Evolutionary conservation across 2,888 invertebrate species (phyloP).

Genomic region (Petrolisthes manimaculis): DNA sequence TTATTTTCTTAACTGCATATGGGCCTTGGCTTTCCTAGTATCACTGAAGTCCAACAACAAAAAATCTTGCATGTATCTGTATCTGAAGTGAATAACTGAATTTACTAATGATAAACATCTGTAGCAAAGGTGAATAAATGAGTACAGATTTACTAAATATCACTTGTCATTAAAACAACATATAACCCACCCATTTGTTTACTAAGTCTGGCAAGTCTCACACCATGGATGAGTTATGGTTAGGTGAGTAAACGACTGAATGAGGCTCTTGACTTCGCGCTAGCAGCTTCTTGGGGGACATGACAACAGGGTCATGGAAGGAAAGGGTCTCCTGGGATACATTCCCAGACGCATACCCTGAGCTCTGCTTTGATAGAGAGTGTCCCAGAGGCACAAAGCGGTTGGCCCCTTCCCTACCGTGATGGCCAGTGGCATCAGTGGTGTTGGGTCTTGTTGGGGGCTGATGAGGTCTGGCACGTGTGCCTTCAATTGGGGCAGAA

Average conservation of each 20-base stretch:
- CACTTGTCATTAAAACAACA: slow-evolving; percentile 4
- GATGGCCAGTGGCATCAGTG: slow-evolving; percentile 44
- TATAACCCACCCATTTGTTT: slow-evolving; percentile 3
- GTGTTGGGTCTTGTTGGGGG: slow-evolving; percentile 53
- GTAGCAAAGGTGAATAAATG: slow-evolving; percentile 5
- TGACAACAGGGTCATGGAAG: slow-evolving; percentile 59
- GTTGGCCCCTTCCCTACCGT: slow-evolving; percentile 37
- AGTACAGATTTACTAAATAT: slow-evolving; percentile 4
- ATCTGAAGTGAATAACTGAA: too few relatives aligned
- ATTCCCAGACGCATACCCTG: slow-evolving; percentile 63
- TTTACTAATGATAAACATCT: not conserved
- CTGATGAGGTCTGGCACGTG: slow-evolving; percentile 32
- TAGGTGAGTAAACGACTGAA: slow-evolving; percentile 50
- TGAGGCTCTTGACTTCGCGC: slow-evolving; percentile 54
- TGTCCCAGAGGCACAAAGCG: slow-evolving; percentile 34
- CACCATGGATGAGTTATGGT: slow-evolving; percentile 52
- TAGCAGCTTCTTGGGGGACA: slow-evolving; percentile 63
- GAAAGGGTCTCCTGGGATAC: slow-evolving; percentile 62
- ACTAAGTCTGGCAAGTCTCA: slow-evolving; percentile 26
- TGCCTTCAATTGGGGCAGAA: slow-evolving; percentile 50
- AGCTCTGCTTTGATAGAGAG: slow-evolving; percentile 64
- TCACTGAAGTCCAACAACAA: too few relatives aligned
- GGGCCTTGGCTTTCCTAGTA: too few relatives aligned
- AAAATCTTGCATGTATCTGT: too few relatives aligned
- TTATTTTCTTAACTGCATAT: too few relatives aligned